Conservation (phyloP, 2,113 vertebrate genomes). For the Ibidorhyncha struthersii region DNA sequence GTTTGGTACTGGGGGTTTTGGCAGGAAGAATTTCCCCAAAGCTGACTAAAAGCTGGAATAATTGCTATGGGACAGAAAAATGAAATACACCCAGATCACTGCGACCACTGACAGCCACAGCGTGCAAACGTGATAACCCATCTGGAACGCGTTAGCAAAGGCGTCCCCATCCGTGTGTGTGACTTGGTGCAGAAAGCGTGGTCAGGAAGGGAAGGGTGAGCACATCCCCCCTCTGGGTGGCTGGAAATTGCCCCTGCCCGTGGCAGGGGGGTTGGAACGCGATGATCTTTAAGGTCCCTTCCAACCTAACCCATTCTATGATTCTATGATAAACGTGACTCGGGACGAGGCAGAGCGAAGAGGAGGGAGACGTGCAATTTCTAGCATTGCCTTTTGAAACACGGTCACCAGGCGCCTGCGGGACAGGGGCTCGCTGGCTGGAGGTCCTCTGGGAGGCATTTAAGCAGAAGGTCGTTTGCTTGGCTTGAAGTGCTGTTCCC, state of each 20-base stretch:
- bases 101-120: not conserved
- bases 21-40: not conserved
- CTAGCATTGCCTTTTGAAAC: not conserved
- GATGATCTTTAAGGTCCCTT: too few species aligned
- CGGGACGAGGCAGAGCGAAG: rapidly evolving
- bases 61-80: not conserved
- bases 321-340: not conserved
- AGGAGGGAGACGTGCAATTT: not conserved
- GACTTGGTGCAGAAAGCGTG: not conserved
- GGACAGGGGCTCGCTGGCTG: not conserved
- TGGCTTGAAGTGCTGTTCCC: not conserved
- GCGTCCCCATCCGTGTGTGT: not conserved
- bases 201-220: not conserved
- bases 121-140: not conserved
- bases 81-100: not conserved
- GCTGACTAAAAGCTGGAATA: conserved; percentile 20
- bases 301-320: too few species aligned
- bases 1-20: not conserved
- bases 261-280: too few species aligned
- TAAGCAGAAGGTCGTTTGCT: not conserved
- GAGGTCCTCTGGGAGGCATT: not conserved
- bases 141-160: conserved; percentile 7
- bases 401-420: not conserved
- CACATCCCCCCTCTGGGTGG: not conserved
- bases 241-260: not conserved